Conservation (phyloP, 2,113 vertebrate species). For the Brevimyrus niger region DNA sequence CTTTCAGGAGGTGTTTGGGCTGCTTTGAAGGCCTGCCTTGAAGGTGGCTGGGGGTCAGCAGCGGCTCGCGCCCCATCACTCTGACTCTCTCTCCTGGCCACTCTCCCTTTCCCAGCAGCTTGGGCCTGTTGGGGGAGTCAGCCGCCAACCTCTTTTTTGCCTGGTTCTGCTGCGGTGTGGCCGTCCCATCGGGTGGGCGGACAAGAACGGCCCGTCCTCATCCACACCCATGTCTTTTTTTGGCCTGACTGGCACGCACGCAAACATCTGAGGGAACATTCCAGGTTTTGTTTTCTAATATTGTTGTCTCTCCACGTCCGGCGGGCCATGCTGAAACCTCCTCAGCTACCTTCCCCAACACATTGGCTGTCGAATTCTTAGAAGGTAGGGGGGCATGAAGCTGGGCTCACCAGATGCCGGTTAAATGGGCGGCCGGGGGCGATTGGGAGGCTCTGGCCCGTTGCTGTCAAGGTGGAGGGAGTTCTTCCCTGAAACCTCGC, state of each 20-base stretch:
- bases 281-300: neutral
- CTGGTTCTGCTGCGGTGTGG: too few relatives aligned
- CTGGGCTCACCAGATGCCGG: neutral
- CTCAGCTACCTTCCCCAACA: neutral
- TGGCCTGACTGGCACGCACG: constrained; percentile 1
- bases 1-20: neutral
- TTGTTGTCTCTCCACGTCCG: neutral
- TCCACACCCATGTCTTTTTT: neutral
- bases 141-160: neutral
- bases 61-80: neutral
- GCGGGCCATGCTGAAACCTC: neutral
- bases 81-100: neutral
- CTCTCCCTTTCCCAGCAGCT: neutral
- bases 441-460: neutral
- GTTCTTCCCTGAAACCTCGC: neutral
- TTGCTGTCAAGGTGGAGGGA: neutral
- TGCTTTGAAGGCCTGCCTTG: neutral
- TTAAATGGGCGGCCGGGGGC: neutral
- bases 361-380: neutral
- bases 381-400: neutral
- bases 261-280: neutral
- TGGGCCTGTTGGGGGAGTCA: neutral
- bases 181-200: neutral
- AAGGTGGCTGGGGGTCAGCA: neutral
- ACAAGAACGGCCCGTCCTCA: neutral